Evolutionary conservation across 2,797 vertebrate species (phyloP).

Genomic region (Varecia variegata): DNA sequence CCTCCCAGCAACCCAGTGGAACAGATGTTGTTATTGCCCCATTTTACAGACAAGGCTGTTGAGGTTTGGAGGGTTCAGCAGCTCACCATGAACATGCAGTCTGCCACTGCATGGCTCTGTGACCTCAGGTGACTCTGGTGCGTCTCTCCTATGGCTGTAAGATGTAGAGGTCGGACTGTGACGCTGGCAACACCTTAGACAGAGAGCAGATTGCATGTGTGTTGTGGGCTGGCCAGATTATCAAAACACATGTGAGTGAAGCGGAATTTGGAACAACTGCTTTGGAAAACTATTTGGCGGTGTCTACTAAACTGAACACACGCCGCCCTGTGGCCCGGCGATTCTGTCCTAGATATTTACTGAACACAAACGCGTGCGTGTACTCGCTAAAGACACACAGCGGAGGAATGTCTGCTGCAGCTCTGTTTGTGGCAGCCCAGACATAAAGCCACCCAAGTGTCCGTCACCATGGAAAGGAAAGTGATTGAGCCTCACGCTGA

Average conservation of each 20-base stretch:
- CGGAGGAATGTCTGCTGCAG: background rate
- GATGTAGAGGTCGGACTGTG: background rate
- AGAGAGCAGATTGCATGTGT: background rate
- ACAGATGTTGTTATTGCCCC: background rate
- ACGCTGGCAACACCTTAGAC: background rate
- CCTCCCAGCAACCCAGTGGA: accelerated
- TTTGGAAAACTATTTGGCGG: background rate
- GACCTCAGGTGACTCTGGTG: background rate
- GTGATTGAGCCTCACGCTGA: accelerated
- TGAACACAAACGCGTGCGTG: accelerated
- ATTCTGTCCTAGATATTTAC: too few relatives aligned
- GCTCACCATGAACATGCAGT: accelerated
- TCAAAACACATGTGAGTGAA: background rate
- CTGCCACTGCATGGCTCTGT: accelerated
- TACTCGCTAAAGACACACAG: background rate
- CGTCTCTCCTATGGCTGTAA: background rate
- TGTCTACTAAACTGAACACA: accelerated
- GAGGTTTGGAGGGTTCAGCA: background rate
- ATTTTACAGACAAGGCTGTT: background rate
- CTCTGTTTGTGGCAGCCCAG: background rate
- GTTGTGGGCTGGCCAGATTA: background rate
- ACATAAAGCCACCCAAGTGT: background rate
- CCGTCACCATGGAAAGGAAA: accelerated
- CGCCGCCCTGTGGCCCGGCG: accelerated
- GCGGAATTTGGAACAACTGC: background rate